phyloP scores from a whole-genome alignment of 1,140 invertebrate genomes.

The Drosophila setifemur region DNA sequence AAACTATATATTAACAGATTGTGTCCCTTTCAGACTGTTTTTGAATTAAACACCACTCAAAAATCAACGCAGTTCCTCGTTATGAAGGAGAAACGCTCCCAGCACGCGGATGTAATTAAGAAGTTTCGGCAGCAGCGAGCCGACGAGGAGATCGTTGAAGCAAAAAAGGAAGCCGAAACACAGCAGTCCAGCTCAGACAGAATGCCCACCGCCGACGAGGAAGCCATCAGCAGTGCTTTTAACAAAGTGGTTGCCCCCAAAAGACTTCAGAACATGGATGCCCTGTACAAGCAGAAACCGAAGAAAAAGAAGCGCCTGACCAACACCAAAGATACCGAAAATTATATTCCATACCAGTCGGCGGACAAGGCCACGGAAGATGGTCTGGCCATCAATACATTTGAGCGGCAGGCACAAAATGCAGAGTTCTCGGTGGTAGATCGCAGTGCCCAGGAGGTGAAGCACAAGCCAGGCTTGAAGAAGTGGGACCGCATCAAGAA shows the following conservation, averaged over 20 bases:
- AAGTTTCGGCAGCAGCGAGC: slow-evolving; percentile 80
- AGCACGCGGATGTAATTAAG: slow-evolving; percentile 86
- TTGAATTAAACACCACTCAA: slow-evolving; percentile 93
- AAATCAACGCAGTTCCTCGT: slow-evolving; percentile 88
- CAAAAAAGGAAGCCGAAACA: slow-evolving; percentile 52
- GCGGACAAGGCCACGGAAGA: slow-evolving; percentile 94
- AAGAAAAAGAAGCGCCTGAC: slow-evolving; percentile 84
- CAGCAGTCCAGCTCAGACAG: neutral
- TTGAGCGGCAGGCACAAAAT: slow-evolving; percentile 88
- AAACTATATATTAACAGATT: neutral
- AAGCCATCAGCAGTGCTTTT: slow-evolving; percentile 76
- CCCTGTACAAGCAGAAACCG: slow-evolving; percentile 84
- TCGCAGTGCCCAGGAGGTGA: slow-evolving; percentile 86
- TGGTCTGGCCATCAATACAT: slow-evolving; percentile 92
- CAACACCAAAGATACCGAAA: slow-evolving; percentile 86
- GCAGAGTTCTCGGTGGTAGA: slow-evolving; percentile 91
- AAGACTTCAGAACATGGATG: slow-evolving; percentile 84
- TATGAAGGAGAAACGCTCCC: slow-evolving; percentile 88
- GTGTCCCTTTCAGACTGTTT: slow-evolving; percentile 90
- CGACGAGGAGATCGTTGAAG: slow-evolving; percentile 71
- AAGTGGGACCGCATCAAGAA: slow-evolving; percentile 96
- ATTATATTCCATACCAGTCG: slow-evolving; percentile 94
- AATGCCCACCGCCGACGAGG: slow-evolving; percentile 57
- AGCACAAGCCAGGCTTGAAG: slow-evolving; percentile 85
- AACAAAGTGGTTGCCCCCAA: slow-evolving; percentile 85